These are phyloP conservation scores for Bubo bubo DNA, from an alignment of 2,113 vertebrate genomes.

Conservation along the genomic window DNA sequence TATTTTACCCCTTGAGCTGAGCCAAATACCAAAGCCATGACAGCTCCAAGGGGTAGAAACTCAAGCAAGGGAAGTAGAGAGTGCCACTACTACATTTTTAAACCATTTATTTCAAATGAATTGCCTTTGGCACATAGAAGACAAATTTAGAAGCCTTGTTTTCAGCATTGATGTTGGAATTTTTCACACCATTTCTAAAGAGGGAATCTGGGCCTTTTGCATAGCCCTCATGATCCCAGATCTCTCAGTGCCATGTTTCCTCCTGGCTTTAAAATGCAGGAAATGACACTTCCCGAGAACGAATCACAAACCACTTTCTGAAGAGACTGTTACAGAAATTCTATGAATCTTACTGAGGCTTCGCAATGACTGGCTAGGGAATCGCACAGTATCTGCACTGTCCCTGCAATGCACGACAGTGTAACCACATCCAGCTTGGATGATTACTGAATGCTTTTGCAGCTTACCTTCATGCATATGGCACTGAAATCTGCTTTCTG, in stretches of 20 bases:
- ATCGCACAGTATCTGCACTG: neutral
- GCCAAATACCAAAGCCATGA: neutral
- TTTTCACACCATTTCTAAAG: neutral
- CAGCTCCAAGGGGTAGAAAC: neutral
- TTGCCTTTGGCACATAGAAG: neutral
- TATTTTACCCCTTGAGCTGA: neutral
- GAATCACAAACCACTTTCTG: neutral
- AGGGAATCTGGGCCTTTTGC: neutral
- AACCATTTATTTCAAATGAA: neutral
- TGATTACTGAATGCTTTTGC: neutral
- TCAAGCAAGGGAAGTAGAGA: neutral
- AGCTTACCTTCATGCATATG: accelerated
- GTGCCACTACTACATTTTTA: neutral
- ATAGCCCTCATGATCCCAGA: neutral
- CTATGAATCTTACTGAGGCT: neutral
- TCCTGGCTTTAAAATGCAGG: neutral
- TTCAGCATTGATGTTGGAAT: neutral
- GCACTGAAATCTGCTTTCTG: neutral
- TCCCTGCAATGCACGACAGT: neutral
- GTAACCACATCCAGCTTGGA: neutral
- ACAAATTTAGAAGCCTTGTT: neutral
- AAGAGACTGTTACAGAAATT: neutral
- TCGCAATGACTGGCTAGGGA: neutral
- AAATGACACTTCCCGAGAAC: accelerated
- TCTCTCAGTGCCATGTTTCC: neutral